Percentiles rank a stretch among this genome's conserved stretches.
Conservation (phyloP, 2,113 vertebrate genomes). For the Chelonoidis abingdonii region DNA sequence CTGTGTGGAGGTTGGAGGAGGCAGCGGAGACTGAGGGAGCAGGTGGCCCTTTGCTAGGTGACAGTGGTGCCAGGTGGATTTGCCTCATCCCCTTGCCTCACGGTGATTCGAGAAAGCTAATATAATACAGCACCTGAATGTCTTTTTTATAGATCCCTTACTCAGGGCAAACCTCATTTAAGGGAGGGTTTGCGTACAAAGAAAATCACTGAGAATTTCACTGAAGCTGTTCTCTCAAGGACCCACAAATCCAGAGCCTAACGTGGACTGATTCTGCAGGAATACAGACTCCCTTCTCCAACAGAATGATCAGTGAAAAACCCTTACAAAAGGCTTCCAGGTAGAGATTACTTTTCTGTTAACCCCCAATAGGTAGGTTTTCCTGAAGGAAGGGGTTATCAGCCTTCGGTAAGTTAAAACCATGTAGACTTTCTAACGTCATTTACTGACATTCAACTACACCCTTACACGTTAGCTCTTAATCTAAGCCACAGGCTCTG, state of each 20-base stretch:
- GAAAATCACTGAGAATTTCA: neutral
- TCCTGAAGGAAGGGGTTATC: neutral
- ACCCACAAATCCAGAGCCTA: neutral
- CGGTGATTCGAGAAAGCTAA: neutral
- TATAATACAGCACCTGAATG: neutral
- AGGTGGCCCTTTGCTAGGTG: neutral
- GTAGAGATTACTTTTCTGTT: neutral
- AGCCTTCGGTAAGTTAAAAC: neutral
- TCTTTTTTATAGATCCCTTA: neutral
- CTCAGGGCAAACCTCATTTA: neutral
- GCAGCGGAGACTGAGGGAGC: neutral
- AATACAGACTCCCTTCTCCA: neutral
- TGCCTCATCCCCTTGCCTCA: fast-evolving
- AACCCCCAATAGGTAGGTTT: neutral
- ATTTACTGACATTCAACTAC: neutral
- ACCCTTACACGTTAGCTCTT: neutral
- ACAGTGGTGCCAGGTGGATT: neutral
- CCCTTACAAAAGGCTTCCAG: neutral
- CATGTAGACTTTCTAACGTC: neutral
- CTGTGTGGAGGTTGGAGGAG: neutral
- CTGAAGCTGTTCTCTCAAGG: neutral
- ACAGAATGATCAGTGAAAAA: neutral
- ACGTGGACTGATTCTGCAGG: neutral
- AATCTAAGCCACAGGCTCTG: neutral
- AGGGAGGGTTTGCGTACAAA: neutral